Percentiles rank a stretch among this genome's conserved stretches.
Evolutionary conservation across 1,140 invertebrate species (phyloP).

Genomic region (Apis laboriosa): DNA sequence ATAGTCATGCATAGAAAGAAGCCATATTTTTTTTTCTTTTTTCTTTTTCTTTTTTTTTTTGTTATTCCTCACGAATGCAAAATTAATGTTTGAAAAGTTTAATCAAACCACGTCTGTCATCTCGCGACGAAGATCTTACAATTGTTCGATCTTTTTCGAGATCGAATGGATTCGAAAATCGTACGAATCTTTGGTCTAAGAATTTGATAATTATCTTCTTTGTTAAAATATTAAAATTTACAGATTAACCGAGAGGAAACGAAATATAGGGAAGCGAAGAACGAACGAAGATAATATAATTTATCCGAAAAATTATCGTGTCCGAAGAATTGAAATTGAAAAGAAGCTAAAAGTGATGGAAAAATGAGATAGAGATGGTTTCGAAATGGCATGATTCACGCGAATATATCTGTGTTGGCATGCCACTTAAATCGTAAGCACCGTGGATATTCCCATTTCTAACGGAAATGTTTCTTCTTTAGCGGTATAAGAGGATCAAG

Average conservation of each 20-base stretch:
- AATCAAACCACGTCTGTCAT: neutral
- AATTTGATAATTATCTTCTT: no score
- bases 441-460: conserved; percentile 3
- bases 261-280: no score
- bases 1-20: no score
- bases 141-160: neutral
- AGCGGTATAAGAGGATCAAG: conserved; percentile 13
- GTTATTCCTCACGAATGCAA: neutral
- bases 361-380: neutral
- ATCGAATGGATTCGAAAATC: conserved; percentile 14
- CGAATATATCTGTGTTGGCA: conserved; percentile 3
- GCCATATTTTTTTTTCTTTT: no score
- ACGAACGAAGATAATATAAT: no score
- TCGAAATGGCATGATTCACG: neutral
- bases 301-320: no score
- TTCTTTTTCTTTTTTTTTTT: no score
- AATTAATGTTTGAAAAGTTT: neutral
- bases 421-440: conserved; percentile 5
- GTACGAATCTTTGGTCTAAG: neutral
- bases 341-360: neutral
- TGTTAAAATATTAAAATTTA: no score
- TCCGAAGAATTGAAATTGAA: no score
- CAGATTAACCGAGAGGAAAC: no score
- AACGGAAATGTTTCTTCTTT: conserved; percentile 22
- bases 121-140: neutral